Evolutionary conservation across 1,140 invertebrate genomes (phyloP).

Genomic region (Carposina sasakii): DNA sequence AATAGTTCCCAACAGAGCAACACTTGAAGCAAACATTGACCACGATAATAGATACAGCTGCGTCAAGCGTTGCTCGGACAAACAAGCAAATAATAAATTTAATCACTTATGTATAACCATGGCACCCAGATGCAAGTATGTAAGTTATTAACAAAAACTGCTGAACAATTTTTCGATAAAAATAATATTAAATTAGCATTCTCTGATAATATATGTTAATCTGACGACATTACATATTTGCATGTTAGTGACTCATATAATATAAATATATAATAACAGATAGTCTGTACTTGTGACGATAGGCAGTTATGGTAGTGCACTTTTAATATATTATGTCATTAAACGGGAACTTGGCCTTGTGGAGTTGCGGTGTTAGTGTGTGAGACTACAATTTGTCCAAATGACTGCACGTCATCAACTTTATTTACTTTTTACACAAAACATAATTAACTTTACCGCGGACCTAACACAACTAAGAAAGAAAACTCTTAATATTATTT

Average conservation of each 20-base stretch:
- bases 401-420: conserved; percentile 70
- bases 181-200: conserved; percentile 58
- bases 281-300: conserved; percentile 65
- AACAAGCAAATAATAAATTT: conserved; percentile 68
- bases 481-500: conserved; percentile 62
- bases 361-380: conserved; percentile 70
- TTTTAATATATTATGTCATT: conserved; percentile 61
- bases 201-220: conserved; percentile 60
- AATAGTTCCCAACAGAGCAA: conserved; percentile 68
- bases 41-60: too few species aligned
- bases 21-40: conserved; percentile 50
- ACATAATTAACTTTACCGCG: conserved; percentile 29
- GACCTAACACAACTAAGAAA: conserved; percentile 44
- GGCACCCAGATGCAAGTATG: conserved; percentile 71
- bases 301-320: conserved; percentile 68
- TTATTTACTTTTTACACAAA: conserved; percentile 43
- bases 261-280: conserved; percentile 71
- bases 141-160: conserved; percentile 65
- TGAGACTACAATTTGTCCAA: conserved; percentile 63
- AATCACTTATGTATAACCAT: conserved; percentile 71
- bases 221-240: conserved; percentile 70
- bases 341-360: conserved; percentile 72
- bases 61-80: conserved; percentile 50
- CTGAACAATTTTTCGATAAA: conserved; percentile 46
- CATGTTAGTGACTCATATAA: conserved; percentile 73